These are phyloP conservation scores for Chaenogobius annularis DNA, from an alignment of 2,113 vertebrate genomes.

Conservation along the genomic window DNA sequence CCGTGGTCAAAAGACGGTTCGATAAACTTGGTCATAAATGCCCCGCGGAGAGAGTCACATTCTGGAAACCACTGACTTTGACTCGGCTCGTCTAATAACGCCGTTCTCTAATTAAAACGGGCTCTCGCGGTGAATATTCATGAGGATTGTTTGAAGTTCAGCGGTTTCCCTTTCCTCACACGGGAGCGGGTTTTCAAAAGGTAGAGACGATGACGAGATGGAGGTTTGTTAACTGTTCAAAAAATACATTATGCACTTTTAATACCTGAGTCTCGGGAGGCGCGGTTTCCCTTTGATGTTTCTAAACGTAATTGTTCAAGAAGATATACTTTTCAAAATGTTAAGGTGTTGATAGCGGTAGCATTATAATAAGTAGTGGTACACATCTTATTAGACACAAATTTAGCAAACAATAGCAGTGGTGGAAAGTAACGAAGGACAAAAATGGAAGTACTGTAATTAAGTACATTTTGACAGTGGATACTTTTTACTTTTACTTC, in stretches of 20 bases:
- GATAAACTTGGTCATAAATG: background rate
- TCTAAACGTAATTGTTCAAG: background rate
- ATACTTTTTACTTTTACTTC: no score
- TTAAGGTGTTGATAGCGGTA: background rate
- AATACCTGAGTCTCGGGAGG: slow-evolving; percentile 28
- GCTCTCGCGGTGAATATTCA: slow-evolving; percentile 71
- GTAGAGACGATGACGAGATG: slow-evolving; percentile 67
- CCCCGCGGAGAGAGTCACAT: background rate
- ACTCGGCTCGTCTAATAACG: slow-evolving; percentile 67
- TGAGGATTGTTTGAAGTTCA: slow-evolving; percentile 81
- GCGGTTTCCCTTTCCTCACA: slow-evolving; percentile 71
- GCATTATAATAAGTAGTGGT: background rate
- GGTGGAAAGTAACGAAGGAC: no score
- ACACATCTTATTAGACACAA: background rate
- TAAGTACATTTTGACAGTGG: no score
- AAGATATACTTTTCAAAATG: background rate
- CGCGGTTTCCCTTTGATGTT: slow-evolving; percentile 22
- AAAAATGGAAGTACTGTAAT: no score
- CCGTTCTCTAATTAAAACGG: slow-evolving; percentile 69
- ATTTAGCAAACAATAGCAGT: no score
- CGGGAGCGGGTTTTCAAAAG: slow-evolving; percentile 75
- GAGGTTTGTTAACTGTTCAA: slow-evolving; percentile 59
- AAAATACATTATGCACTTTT: slow-evolving; percentile 41
- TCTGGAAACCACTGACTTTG: slow-evolving; percentile 29
- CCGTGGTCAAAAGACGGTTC: background rate